Evolutionary conservation across 2,888 invertebrate genomes (phyloP).

Genomic region (Odontothrips loti): DNA sequence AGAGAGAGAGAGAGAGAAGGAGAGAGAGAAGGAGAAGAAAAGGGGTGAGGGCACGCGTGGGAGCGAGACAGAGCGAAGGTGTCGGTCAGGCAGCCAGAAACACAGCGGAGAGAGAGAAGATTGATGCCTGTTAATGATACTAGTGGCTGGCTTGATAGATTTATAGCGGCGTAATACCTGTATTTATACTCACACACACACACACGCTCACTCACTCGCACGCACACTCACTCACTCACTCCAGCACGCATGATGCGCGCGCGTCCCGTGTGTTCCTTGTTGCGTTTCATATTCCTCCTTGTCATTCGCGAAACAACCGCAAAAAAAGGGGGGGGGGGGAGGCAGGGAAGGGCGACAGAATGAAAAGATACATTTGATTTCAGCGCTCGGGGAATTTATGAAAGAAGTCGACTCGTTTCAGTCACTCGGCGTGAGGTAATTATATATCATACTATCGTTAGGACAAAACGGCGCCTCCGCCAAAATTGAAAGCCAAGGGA

Average conservation of each 20-base stretch:
- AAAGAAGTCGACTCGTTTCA: too few relatives aligned
- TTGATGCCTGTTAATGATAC: slow-evolving; percentile 24
- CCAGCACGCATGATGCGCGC: neutral
- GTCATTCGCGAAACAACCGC: too few relatives aligned
- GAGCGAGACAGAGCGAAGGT: slow-evolving; percentile 20
- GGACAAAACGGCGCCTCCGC: too few relatives aligned
- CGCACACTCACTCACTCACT: neutral
- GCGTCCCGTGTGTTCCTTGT: too few relatives aligned
- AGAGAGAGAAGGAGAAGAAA: neutral
- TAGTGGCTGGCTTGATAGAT: slow-evolving; percentile 22
- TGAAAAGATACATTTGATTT: too few relatives aligned
- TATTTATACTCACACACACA: slow-evolving; percentile 8
- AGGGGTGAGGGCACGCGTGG: neutral
- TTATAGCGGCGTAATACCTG: slow-evolving; percentile 24
- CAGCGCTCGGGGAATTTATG: too few relatives aligned
- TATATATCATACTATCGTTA: too few relatives aligned
- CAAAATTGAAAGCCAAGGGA: too few relatives aligned
- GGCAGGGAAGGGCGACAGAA: too few relatives aligned
- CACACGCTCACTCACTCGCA: neutral
- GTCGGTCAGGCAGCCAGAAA: neutral
- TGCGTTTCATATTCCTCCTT: too few relatives aligned
- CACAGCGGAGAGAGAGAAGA: slow-evolving; percentile 3
- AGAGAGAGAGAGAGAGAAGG: neutral
- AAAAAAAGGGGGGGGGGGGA: too few relatives aligned
- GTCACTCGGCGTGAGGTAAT: too few relatives aligned